Evolutionary conservation across 2,888 invertebrate genomes (phyloP), one percentile per base, ranked within the genome.

Genomic region (Prenolepis imparis): DNA sequence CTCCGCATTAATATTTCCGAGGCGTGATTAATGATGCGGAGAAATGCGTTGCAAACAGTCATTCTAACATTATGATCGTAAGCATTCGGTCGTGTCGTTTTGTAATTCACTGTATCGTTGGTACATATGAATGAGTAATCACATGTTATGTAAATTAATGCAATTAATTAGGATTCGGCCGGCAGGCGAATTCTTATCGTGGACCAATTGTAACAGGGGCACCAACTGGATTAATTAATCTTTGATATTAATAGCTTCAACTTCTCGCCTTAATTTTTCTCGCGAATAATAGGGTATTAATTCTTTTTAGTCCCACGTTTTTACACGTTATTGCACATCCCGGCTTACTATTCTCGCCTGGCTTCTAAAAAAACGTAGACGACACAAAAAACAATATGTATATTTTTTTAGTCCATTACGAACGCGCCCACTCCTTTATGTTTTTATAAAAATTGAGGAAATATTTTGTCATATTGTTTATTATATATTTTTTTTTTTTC

Each of bases 391-490:
- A 41, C 8, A 77, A 67, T 77, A 67, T 8, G n/a, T 36, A 36
- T 55, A 67, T 52, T 75, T 66, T 66, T 64, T 36, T 24, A n/a
- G 9, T 36, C 9, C 18, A 24, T 55, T 66, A 24, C 18, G 24
- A 75, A 39, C 36, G 24, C 6, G 44, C 15, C 8, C 39, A 55
- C n/a, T 55, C 28, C 1, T 24, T 0, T 72, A 28, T 61, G 1
- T 57, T 74, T 75, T 44, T 36, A 52, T 64, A 52, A 63, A 75
- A 64, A 64, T 18, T 18, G 48, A 48, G 5, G 21, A 15, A 74
- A 36, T n/a, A 36, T 36, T 6, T 36, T 8, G 2, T 52, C 3
- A 12, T 63, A 28, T 63, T 18, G 24, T 24, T 21, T n/a, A 11
- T 41, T 0, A n/a, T 41, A 11, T 11, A 15, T 61, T 44, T 32